These are phyloP conservation scores for Electrophaes corylata DNA, from an alignment of 2,888 invertebrate genomes.

Conservation along the genomic window DNA sequence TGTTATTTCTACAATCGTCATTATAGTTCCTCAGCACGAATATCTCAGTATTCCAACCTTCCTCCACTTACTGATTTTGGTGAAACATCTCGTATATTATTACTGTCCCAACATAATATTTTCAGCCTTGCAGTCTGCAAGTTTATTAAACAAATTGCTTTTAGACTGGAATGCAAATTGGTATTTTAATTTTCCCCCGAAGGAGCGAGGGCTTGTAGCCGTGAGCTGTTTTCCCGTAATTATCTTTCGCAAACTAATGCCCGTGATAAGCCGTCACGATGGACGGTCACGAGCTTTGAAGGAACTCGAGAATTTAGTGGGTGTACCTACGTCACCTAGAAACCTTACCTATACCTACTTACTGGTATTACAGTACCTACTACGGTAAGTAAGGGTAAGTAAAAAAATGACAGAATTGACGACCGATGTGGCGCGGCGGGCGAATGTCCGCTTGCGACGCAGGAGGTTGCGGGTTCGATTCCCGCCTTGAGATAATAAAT, in stretches of 20 bases:
- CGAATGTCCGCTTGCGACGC: too few relatives aligned
- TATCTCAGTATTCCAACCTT: too few relatives aligned
- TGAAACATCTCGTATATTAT: too few relatives aligned
- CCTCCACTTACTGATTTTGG: too few relatives aligned
- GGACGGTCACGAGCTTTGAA: constrained; percentile 21
- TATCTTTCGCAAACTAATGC: constrained; percentile 56
- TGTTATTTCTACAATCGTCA: too few relatives aligned
- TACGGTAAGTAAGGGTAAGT: too few relatives aligned
- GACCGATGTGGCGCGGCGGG: too few relatives aligned
- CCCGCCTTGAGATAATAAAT: too few relatives aligned
- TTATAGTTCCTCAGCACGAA: too few relatives aligned
- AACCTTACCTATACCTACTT: background rate
- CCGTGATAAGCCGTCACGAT: constrained; percentile 50
- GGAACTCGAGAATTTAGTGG: background rate
- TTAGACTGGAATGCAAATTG: constrained; percentile 40
- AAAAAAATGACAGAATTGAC: too few relatives aligned
- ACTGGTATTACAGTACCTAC: too few relatives aligned
- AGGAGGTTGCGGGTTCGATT: too few relatives aligned
- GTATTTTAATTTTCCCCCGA: constrained; percentile 39
- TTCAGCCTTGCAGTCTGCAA: constrained; percentile 7
- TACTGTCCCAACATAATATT: constrained; percentile 1
- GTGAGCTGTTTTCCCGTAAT: constrained; percentile 50
- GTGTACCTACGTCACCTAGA: background rate
- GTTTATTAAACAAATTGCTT: constrained; percentile 18
- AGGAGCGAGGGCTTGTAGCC: constrained; percentile 39